Evolutionary conservation across 2,113 vertebrate species (phyloP).

Genomic region (Dendrocopos noguchii): DNA sequence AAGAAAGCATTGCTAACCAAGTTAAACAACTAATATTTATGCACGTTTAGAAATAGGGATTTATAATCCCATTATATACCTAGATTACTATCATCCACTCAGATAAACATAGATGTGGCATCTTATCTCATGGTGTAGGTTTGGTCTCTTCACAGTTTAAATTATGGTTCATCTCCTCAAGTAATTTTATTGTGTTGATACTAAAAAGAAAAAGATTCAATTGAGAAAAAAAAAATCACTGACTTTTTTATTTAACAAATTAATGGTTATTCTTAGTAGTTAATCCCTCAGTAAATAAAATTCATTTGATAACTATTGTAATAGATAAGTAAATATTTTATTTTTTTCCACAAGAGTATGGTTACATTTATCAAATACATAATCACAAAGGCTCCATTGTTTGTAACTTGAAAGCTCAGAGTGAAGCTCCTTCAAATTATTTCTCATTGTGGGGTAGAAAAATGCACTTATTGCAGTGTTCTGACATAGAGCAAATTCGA

Average conservation of each 20-base stretch:
- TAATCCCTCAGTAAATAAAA: not conserved
- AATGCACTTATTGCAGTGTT: not conserved
- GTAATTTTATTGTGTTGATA: not conserved
- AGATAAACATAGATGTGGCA: constrained; percentile 5
- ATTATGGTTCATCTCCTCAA: not conserved
- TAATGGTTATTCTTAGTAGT: not conserved
- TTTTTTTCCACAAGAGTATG: not conserved
- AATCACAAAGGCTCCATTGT: not conserved
- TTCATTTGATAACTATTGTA: not conserved
- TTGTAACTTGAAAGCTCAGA: not conserved
- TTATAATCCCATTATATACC: constrained; percentile 24
- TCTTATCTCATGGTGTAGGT: not conserved
- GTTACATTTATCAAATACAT: not conserved
- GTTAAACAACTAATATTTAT: constrained; percentile 52
- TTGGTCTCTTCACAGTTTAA: not conserved
- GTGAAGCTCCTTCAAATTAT: not conserved
- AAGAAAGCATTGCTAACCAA: constrained; percentile 27
- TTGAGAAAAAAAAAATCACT: not conserved
- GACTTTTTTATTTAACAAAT: not conserved
- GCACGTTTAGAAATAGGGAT: constrained; percentile 30
- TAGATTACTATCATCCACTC: not conserved
- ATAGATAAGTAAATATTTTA: not conserved
- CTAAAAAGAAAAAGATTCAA: not conserved
- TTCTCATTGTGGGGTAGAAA: not conserved
- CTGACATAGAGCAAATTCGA: not conserved